A percentile compares a stretch with the other conserved stretches of the same genome.
Evolutionary conservation across 2,797 vertebrate species (phyloP).

Genomic region (Acanthurus leucopareius): DNA sequence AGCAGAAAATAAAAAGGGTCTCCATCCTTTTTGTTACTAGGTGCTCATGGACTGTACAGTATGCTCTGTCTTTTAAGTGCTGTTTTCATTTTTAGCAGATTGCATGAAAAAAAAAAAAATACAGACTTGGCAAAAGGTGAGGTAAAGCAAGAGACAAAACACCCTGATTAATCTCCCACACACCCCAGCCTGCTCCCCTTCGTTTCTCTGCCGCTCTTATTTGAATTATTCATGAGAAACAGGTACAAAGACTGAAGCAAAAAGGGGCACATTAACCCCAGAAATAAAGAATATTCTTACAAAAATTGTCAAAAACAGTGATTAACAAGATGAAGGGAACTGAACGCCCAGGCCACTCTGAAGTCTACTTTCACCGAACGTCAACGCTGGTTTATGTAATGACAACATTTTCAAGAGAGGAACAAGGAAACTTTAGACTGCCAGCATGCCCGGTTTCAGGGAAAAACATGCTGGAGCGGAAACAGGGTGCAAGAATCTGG

Average conservation of each 20-base stretch:
- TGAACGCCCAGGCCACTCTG: conserved; percentile 44
- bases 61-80: conserved; percentile 53
- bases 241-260: conserved; percentile 65
- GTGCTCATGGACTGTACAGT: conserved; percentile 51
- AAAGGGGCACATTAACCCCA: conserved; percentile 60
- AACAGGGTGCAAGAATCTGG: conserved; percentile 46
- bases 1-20: conserved; percentile 45
- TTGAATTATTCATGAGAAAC: conserved; percentile 57
- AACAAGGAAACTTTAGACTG: conserved; percentile 55
- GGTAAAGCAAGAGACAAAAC: conserved; percentile 61
- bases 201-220: conserved; percentile 34
- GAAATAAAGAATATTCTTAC: conserved; percentile 68
- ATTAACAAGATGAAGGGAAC: conserved; percentile 67
- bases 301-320: conserved; percentile 64
- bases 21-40: conserved; percentile 47
- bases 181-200: conserved; percentile 26
- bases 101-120: conserved; percentile 54
- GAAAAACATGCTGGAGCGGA: conserved; percentile 46
- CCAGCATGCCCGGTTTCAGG: conserved; percentile 49
- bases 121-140: conserved; percentile 50
- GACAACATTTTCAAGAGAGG: conserved; percentile 65
- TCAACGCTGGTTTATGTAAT: conserved; percentile 68
- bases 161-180: conserved; percentile 35
- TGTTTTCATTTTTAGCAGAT: conserved; percentile 50
- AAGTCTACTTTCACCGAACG: conserved; percentile 64